Evolutionary conservation across 2,797 vertebrate species (phyloP).

Genomic region (Acomys russatus): DNA sequence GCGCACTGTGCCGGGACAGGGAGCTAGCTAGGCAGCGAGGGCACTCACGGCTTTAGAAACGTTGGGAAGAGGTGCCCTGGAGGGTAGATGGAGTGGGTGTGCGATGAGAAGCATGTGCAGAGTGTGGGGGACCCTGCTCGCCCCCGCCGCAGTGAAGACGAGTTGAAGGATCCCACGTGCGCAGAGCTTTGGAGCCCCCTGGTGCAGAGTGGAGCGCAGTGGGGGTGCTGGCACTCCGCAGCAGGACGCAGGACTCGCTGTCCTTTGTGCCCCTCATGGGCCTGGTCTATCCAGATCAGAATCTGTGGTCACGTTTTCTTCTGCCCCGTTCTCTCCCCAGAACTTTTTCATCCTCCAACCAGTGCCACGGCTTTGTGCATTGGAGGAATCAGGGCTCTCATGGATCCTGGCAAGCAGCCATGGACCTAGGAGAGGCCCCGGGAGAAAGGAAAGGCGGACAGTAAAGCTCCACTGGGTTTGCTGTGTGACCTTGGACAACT

Average conservation of each 20-base stretch:
- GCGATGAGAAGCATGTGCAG: neutral
- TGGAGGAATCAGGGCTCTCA: neutral
- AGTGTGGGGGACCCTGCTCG: neutral
- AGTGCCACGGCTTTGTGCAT: neutral
- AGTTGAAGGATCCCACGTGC: neutral
- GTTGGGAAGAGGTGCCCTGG: neutral
- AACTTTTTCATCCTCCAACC: conserved; percentile 75
- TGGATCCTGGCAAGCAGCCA: neutral
- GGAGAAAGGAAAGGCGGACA: neutral
- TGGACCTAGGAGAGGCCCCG: neutral
- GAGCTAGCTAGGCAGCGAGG: neutral
- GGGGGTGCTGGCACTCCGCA: neutral
- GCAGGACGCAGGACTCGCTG: neutral
- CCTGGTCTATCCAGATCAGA: neutral
- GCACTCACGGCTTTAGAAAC: neutral
- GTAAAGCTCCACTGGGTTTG: neutral
- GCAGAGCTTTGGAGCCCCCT: conserved; percentile 39
- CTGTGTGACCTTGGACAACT: conserved; percentile 78
- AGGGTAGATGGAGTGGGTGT: neutral
- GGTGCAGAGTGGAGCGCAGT: neutral
- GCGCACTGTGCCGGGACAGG: neutral
- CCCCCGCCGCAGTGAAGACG: neutral
- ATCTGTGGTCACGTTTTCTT: neutral
- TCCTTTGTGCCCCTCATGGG: neutral
- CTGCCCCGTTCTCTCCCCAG: neutral